Percentiles rank a stretch among this genome's conserved stretches.
phyloP scores from a whole-genome alignment of 2,113 vertebrate genomes.

The Macrotus californicus region DNA sequence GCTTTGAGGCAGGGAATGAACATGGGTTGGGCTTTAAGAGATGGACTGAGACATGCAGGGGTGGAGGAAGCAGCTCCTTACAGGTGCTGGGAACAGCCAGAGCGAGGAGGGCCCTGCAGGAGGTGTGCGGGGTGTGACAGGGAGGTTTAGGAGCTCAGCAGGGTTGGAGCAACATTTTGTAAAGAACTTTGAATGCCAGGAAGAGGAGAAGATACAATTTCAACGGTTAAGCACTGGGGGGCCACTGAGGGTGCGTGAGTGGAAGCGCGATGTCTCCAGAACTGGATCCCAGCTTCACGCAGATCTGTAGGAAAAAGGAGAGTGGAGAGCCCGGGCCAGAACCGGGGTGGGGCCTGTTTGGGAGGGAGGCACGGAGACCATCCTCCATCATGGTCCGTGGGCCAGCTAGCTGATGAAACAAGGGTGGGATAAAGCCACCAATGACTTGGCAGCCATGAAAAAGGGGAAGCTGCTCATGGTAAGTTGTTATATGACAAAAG shows the following conservation, averaged over 20 bases:
- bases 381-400: accelerated
- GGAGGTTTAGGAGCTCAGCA: background rate
- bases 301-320: background rate
- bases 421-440: accelerated
- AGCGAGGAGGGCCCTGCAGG: background rate
- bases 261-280: background rate
- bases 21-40: background rate
- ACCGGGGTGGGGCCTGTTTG: background rate
- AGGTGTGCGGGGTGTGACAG: accelerated
- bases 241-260: background rate
- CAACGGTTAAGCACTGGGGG: background rate
- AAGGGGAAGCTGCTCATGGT: background rate
- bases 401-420: accelerated
- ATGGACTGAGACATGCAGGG: background rate
- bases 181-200: background rate
- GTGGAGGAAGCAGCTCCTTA: background rate
- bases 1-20: background rate
- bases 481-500: background rate
- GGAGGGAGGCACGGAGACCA: background rate
- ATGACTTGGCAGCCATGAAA: accelerated
- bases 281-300: no score
- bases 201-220: background rate
- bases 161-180: background rate
- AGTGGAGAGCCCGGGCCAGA: background rate
- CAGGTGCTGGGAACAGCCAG: background rate